phyloP scores from a whole-genome alignment of 2,113 vertebrate species.

The Athene noctua region DNA sequence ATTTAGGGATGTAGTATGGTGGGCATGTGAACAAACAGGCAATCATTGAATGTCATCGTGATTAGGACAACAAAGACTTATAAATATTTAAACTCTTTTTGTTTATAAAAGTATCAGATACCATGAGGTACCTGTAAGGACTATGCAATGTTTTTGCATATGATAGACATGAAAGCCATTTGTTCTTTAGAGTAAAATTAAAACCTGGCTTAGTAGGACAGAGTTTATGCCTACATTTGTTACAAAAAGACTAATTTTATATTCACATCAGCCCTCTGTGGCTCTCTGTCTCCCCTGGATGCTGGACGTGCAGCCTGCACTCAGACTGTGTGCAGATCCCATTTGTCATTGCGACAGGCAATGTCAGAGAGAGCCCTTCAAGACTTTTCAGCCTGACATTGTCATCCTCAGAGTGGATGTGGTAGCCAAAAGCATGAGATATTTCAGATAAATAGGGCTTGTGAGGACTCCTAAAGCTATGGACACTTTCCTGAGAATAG shows the following conservation, averaged over 20 bases:
- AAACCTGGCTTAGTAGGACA: background rate
- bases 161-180: background rate
- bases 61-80: background rate
- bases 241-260: background rate
- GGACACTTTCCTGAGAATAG: background rate
- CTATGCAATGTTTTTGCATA: background rate
- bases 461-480: background rate
- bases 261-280: background rate
- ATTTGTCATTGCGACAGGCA: background rate
- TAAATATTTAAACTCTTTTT: background rate
- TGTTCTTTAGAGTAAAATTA: background rate
- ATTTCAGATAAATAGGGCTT: background rate
- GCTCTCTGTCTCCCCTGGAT: background rate
- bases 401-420: background rate
- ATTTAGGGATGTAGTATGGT: background rate
- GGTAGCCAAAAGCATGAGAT: background rate
- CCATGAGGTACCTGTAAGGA: background rate
- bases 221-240: background rate
- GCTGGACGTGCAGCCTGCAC: background rate
- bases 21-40: background rate
- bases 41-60: background rate
- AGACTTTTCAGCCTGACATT: background rate
- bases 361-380: background rate
- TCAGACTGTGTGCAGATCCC: background rate
- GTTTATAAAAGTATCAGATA: background rate